These are phyloP conservation scores for Achroia grisella DNA, from an alignment of 1,140 invertebrate genomes.

Conservation along the genomic window DNA sequence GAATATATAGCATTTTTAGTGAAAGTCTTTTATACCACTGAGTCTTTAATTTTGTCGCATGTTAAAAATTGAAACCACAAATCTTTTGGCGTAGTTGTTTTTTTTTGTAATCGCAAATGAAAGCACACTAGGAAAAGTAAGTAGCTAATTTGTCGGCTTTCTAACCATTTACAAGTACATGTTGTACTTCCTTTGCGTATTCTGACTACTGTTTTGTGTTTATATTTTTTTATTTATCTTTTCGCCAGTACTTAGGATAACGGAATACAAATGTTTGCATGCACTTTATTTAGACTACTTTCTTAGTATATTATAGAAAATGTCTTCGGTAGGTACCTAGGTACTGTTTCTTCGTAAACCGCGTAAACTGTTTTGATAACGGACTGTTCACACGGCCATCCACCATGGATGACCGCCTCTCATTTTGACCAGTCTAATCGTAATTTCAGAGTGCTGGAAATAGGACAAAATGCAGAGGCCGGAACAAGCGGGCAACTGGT, in stretches of 20 bases:
- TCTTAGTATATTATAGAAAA: background rate
- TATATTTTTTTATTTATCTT: too few relatives aligned
- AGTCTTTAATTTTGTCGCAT: too few relatives aligned
- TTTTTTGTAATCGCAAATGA: too few relatives aligned
- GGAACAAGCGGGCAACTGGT: slow-evolving; percentile 66
- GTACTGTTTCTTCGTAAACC: slow-evolving; percentile 16
- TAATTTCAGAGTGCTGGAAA: slow-evolving; percentile 64
- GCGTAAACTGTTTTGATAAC: slow-evolving; percentile 46
- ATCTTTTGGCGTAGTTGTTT: too few relatives aligned
- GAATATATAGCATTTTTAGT: too few relatives aligned
- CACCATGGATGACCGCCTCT: slow-evolving; percentile 54
- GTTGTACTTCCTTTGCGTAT: too few relatives aligned
- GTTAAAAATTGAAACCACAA: too few relatives aligned
- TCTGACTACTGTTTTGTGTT: too few relatives aligned
- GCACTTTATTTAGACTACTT: background rate
- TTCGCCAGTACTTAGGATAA: background rate
- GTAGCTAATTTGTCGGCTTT: too few relatives aligned
- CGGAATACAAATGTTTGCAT: background rate
- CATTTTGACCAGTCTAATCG: slow-evolving; percentile 60
- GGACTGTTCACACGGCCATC: slow-evolving; percentile 62
- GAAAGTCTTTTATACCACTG: too few relatives aligned
- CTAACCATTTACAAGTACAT: too few relatives aligned
- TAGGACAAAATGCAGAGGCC: slow-evolving; percentile 61
- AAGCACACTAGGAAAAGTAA: too few relatives aligned
- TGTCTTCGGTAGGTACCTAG: background rate